Base-by-base conservation (phyloP, 1,140 invertebrate genomes). In the Paralvinella palmiformis region DNA sequence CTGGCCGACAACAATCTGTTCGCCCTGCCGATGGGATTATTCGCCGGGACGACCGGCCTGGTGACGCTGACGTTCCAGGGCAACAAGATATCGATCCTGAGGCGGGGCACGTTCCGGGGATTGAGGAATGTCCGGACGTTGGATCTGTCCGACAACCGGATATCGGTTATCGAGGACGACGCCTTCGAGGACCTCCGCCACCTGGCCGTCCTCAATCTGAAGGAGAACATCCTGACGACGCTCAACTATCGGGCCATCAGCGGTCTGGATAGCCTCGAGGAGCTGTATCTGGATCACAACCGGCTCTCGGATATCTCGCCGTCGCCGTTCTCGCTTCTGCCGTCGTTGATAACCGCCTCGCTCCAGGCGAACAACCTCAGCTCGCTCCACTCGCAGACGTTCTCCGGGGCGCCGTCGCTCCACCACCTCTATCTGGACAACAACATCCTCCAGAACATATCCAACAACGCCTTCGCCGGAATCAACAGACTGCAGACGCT, bases 281-380 rank as follows among this genome's bases (percentile, higher is more conserved):
- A 20, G n/a, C 20, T 52, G 48, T 52, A n/a, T 6, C 48, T 52
- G 7, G 48, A 52, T 7, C n/a, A 52, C 48, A 52, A 52, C 48
- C n/a, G n/a, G n/a, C n/a, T 52, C 6, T 24, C n/a, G 7, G 48
- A 52, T 20, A n/a, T 52, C 6, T 24, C 48, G 48, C n/a, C 48
- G 48, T 7, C n/a, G n/a, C n/a, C 48, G 48, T 52, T 52, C 48
- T 52, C n/a, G n/a, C n/a, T 52, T n/a, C 5, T 6, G 27, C 48
- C n/a, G 5, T 20, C 7, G 7, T 5, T 52, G 7, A n/a, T n/a
- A 7, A 5, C 6, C 5, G n/a, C 27, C n/a, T 24, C 6, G 6
- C 48, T 52, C n/a, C 7, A n/a, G 48, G n/a, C n/a, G n/a, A 52
- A 52, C n/a, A 52, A 52, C n/a, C 48, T 52, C n/a, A 52, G n/a